Base-by-base conservation (phyloP, 2,113 vertebrate species). In the Cariama cristata region DNA sequence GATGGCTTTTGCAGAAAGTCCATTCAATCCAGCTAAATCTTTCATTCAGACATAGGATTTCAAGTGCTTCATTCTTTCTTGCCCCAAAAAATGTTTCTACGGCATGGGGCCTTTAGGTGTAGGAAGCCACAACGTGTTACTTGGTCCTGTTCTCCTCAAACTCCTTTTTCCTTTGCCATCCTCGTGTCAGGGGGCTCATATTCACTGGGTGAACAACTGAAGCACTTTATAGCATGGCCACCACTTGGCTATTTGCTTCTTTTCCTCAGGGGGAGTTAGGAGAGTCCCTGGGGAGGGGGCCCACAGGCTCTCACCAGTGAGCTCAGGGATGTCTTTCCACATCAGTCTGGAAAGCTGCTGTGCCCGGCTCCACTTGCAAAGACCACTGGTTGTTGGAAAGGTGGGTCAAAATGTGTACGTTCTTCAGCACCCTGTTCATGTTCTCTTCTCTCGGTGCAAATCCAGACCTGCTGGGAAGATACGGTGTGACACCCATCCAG, bases 381-480 rank as follows among this genome's bases (percentile, higher is more conserved):
- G 30, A 38, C 7, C 18, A 24, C 17, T n/a, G 23, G 5, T 30
- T 75, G 32, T 45, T 74, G 77, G 42, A 23, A 56, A 45, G 18
- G 49, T 2, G 2, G 4, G 15, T 52, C 23, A 62, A 50, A 58
- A 32, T 6, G 38, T 30, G 3, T 35, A 3, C 0, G 1, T 21
- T 73, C 33, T 69, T 84, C 40, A 66, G 40, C 35, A 68, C 4
- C 6, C 17, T 72, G 3, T 44, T 55, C 75, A n/a, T 0, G 0
- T 67, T 52, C 11, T 53, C 28, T 79, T 81, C 20, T 71, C 64
- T 72, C 52, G 47, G 8, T 44, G 40, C n/a, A 72, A 75, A 53
- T 82, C n/a, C n/a, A 67, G 38, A 13, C 14, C 24, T 27, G 14
- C 18, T 32, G 45, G 27, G 40, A 88, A 55, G 35, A 14, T 17